Evolutionary conservation across 2,888 invertebrate genomes (phyloP), one percentile per base, ranked within the genome.

Genomic region (Metellina segmentata): DNA sequence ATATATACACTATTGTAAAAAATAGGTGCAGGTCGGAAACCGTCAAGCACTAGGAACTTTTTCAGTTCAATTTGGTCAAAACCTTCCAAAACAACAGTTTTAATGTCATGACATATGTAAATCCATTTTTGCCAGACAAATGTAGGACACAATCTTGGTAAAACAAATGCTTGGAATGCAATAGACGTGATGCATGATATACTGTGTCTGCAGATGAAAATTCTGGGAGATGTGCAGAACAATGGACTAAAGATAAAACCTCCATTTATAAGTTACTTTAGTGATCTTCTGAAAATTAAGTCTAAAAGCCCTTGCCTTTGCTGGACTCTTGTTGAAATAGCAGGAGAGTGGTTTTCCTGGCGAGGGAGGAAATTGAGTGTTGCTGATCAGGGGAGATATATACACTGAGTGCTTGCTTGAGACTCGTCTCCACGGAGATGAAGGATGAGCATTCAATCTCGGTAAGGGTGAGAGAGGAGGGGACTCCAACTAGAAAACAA

Each of bases 271-370:
- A 34, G 34, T 34, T 34, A 34, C 34, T 34, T 34, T 34, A 34
- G 34, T 34, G 34, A 34, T 34, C 34, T 34, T 34, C 1, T 4
- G 34, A 34, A 34, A 34, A 34, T 34, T 34, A 2, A 34, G 4
- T 34, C 34, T 34, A 34, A 34, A 34, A 34, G 52, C 6, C 69
- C 94, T 93, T 95, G 97, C 97, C 96, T 97, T 97, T 70, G 97
- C 97, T 13, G 98, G 98, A 95, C 98, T 98, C 93, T 97, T 96
- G 95, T 97, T 97, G 95, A 98, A 98, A 94, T 96, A 97, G 95
- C 98, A 98, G 86, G 96, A 96, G 94, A 96, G 94, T 51, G 95
- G 95, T 88, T 95, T 95, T 34, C 94, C 93, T 9, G 95, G 95
- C 1, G 95, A 95, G 0, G 94, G 94, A 16, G 95, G 94, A 85